Percentiles rank a stretch among this genome's conserved stretches.
Evolutionary conservation across 2,888 invertebrate species (phyloP).

Genomic region (Meteorus cinctellus): DNA sequence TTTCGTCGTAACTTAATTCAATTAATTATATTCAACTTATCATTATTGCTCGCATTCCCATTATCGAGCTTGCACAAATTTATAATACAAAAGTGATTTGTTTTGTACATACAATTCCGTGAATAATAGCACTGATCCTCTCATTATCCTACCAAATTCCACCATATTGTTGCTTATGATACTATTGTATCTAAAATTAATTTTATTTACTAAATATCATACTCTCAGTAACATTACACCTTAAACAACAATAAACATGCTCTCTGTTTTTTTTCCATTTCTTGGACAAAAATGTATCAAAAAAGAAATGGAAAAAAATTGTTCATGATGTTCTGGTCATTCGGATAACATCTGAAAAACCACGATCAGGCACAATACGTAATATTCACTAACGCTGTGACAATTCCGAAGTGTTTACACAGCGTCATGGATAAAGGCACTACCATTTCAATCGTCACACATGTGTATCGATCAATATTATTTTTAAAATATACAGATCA

Average conservation of each 20-base stretch:
- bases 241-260: constrained; percentile 10
- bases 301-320: constrained; percentile 16
- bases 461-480: constrained; percentile 21
- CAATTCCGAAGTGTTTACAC: constrained; percentile 8
- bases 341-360: background rate
- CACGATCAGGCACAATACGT: background rate
- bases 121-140: constrained; percentile 33
- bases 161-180: constrained; percentile 25
- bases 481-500: constrained; percentile 45
- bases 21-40: constrained; percentile 32
- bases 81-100: constrained; percentile 63
- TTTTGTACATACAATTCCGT: constrained; percentile 59
- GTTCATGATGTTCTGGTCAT: background rate
- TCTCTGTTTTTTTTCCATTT: background rate
- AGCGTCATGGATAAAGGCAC: constrained; percentile 47
- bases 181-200: constrained; percentile 38
- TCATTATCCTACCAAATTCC: background rate
- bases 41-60: constrained; percentile 9
- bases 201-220: constrained; percentile 31
- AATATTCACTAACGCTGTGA: background rate
- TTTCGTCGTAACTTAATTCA: background rate
- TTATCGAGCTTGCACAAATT: constrained; percentile 30
- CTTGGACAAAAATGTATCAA: constrained; percentile 2
- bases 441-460: constrained; percentile 29
- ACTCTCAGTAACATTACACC: background rate